These are phyloP conservation scores for Okapia johnstoni DNA, from an alignment of 2,113 vertebrate genomes.

Conservation along the genomic window DNA sequence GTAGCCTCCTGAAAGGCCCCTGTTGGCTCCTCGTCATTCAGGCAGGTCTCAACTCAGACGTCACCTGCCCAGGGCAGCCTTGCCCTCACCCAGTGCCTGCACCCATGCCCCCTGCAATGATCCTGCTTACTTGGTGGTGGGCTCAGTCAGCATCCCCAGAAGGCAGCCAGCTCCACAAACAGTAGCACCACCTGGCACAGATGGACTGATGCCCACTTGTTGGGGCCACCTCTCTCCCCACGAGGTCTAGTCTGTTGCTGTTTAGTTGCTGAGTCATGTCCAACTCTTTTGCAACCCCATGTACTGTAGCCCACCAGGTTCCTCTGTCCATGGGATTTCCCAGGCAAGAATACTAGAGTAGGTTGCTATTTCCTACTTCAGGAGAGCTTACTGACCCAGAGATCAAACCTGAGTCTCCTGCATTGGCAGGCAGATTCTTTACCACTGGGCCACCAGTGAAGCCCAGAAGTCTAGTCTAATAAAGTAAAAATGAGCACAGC, in stretches of 20 bases:
- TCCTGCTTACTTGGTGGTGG: background rate
- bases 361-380: background rate
- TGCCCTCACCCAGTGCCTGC: background rate
- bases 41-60: background rate
- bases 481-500: background rate
- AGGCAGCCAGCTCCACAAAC: background rate
- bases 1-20: background rate
- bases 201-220: rapidly evolving
- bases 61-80: background rate
- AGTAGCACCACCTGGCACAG: background rate
- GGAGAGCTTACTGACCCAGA: background rate
- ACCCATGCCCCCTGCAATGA: background rate
- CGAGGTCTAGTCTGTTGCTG: background rate
- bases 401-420: background rate
- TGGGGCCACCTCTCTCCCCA: background rate
- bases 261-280: background rate
- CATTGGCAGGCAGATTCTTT: background rate
- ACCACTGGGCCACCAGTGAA: background rate
- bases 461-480: background rate
- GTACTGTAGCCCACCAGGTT: background rate
- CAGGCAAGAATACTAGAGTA: background rate
- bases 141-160: too few relatives aligned
- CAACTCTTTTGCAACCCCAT: background rate
- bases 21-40: background rate
- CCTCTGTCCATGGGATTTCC: background rate